Base-by-base conservation (phyloP, 2,888 invertebrate genomes). In the Spatulosminthurus flaviceps region DNA sequence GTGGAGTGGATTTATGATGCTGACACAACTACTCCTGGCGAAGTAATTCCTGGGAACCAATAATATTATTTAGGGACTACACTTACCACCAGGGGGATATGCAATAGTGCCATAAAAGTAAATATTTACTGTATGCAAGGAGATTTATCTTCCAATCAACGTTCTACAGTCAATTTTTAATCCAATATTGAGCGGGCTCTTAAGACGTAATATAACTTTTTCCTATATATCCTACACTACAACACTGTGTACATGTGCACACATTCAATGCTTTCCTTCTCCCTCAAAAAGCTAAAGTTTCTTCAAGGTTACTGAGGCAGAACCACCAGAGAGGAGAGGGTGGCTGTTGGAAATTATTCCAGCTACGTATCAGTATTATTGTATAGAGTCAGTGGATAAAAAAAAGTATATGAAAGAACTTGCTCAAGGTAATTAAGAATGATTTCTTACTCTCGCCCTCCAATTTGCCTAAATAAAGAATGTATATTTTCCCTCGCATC, bases 111-210 rank as follows among this genome's bases (percentile, higher is more conserved):
- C 73, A 73, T 73, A 51, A 43, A 77, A 60, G 60, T 79, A 79
- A 79, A 79, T 79, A 79, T 79, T 79, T 75, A 79, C 29, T 16
- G 41, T 70, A 42, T 51, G 75, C 69, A 72, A 75, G 71, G 70
- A 71, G 64, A 76, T 73, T 79, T 79, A 77, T 77, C 79, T 77
- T 64, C 66, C 77, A 77, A 77, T 79, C 79, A 79, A 77, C 66
- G 72, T 51, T 21, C 67, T 66, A 42, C 42, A 77, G 79, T 77
- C 79, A 79, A 79, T 79, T 77, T 79, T 77, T 79, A 79, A 79
- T 79, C 79, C 72, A 64, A 61, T 34, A 34, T 34, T 34, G 34
- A 34, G 9, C 34, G 34, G 34, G 34, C 34, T 34, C 34, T 34
- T 34, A 34, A 34, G 34, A 34, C 34, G 34, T 9, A 34, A 34